phyloP scores from a whole-genome alignment of 2,888 invertebrate genomes.

The Schizotus pectinicornis region DNA sequence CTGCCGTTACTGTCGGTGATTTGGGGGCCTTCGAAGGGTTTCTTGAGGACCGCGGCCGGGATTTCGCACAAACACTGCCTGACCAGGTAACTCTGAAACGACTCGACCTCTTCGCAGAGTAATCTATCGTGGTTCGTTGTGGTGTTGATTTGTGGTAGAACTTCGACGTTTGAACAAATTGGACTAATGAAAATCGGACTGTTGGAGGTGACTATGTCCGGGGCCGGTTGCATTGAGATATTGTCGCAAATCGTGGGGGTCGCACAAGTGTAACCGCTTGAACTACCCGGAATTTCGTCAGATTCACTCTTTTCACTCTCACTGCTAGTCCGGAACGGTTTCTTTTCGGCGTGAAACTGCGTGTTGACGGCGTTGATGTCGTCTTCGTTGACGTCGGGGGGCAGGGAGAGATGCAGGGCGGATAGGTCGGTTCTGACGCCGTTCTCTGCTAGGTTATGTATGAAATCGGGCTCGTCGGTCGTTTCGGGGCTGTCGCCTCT shows the following conservation, averaged over 20 bases:
- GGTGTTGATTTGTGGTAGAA: not conserved
- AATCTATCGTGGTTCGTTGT: constrained; percentile 6
- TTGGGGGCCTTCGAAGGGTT: constrained; percentile 72
- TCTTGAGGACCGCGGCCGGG: constrained; percentile 71
- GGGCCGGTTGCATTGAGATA: constrained; percentile 45
- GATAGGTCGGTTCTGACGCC: constrained; percentile 51
- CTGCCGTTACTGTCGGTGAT: constrained; percentile 59
- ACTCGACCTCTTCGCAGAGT: constrained; percentile 29
- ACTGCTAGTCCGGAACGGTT: constrained; percentile 42
- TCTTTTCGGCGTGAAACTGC: constrained; percentile 41
- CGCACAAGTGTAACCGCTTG: constrained; percentile 26
- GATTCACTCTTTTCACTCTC: constrained; percentile 33
- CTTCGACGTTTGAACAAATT: constrained; percentile 5
- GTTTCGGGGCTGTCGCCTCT: constrained; percentile 67
- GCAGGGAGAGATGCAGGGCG: constrained; percentile 49
- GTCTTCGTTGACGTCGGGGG: constrained; percentile 51
- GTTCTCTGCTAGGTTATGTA: constrained; percentile 60
- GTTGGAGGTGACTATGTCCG: constrained; percentile 39
- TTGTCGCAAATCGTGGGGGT: constrained; percentile 32
- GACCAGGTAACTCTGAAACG: constrained; percentile 70
- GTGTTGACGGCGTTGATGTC: constrained; percentile 50
- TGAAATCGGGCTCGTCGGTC: constrained; percentile 63
- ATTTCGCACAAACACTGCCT: constrained; percentile 81
- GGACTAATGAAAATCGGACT: not conserved
- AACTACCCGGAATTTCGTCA: constrained; percentile 24